phyloP scores from a whole-genome alignment of 2,888 invertebrate genomes.

The Panopea generosa region DNA sequence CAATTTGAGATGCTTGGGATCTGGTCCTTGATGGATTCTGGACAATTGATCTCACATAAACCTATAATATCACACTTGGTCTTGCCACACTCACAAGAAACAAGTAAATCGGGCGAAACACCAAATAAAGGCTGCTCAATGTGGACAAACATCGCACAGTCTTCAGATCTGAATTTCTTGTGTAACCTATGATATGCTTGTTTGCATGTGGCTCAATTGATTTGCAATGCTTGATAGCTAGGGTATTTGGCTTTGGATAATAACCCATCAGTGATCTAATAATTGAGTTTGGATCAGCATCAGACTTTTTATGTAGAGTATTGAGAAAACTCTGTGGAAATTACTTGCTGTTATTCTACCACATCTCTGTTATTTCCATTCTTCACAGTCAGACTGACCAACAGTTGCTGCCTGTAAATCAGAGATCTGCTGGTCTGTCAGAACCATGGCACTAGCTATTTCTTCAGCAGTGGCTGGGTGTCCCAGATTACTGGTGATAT shows the following conservation, averaged over 20 bases:
- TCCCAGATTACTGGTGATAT: conserved; percentile 11
- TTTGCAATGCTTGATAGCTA: conserved; percentile 16
- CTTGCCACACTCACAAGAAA: conserved; percentile 11
- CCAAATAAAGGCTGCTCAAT: background rate
- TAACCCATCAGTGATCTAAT: conserved; percentile 8
- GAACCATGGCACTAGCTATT: conserved; percentile 10
- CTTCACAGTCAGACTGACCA: conserved; percentile 6
- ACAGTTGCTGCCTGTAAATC: conserved; percentile 7
- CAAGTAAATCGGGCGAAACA: conserved; percentile 7
- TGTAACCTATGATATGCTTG: background rate
- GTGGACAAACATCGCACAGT: conserved; percentile 5
- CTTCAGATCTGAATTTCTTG: background rate
- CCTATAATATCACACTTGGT: too few relatives aligned
- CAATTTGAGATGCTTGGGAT: background rate
- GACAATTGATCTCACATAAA: conserved; percentile 20
- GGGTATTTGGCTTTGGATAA: background rate
- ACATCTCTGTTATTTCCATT: conserved; percentile 7
- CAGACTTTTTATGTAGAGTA: background rate
- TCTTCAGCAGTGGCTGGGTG: conserved; percentile 20
- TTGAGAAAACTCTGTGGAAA: conserved; percentile 4
- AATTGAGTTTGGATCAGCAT: conserved; percentile 6
- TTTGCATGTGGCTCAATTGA: conserved; percentile 23
- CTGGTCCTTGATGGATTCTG: conserved; percentile 18
- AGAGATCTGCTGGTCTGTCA: background rate
- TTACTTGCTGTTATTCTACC: conserved; percentile 20